phyloP scores from a whole-genome alignment of 2,113 vertebrate genomes.

The Gobius niger region DNA sequence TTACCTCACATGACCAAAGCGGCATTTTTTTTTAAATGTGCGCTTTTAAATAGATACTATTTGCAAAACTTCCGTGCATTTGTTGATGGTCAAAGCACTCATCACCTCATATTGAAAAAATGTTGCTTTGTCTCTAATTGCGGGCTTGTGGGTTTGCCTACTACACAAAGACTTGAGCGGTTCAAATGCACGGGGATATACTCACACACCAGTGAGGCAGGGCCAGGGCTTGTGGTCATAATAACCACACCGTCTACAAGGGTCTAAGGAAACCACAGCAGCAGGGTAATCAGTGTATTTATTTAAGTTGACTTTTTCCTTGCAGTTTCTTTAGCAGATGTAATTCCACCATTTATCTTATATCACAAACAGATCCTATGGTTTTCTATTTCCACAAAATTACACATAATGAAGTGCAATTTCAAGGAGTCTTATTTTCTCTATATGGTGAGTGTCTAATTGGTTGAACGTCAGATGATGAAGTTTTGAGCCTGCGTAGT shows the following conservation, averaged over 20 bases:
- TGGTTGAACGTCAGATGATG: slow-evolving; percentile 40
- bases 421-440: slow-evolving; percentile 41
- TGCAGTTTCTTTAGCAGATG: slow-evolving; percentile 27
- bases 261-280: slow-evolving; percentile 61
- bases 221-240: slow-evolving; percentile 57
- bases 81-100: slow-evolving; percentile 37
- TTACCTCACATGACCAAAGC: slow-evolving; percentile 24
- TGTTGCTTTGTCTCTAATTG: slow-evolving; percentile 61
- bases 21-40: too few relatives aligned
- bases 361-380: slow-evolving; percentile 50
- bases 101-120: slow-evolving; percentile 51
- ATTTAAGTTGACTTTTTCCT: slow-evolving; percentile 49
- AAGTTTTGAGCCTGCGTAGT: slow-evolving; percentile 27
- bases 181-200: slow-evolving; percentile 14
- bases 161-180: slow-evolving; percentile 41
- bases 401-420: slow-evolving; percentile 65
- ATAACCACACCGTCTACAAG: slow-evolving; percentile 60
- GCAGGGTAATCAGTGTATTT: slow-evolving; percentile 56
- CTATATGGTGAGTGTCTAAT: slow-evolving; percentile 35
- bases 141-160: slow-evolving; percentile 53
- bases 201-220: slow-evolving; percentile 20
- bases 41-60: slow-evolving; percentile 10
- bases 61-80: slow-evolving; percentile 18
- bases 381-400: slow-evolving; percentile 68
- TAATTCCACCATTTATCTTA: slow-evolving; percentile 34